Evolutionary conservation across 2,888 invertebrate genomes (phyloP).

Genomic region (Bimastos eiseni): DNA sequence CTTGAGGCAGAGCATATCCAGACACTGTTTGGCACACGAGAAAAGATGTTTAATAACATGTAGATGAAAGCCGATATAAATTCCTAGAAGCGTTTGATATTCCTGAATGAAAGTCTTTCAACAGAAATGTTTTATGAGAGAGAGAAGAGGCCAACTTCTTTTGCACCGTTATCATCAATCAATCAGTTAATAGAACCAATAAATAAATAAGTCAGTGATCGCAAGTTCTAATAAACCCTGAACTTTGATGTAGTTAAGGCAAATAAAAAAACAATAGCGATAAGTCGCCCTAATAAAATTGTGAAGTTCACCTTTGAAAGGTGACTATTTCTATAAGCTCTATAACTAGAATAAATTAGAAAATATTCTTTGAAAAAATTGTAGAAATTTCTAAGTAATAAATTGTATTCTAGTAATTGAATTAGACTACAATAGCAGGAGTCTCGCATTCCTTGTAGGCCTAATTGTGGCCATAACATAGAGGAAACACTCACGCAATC

Average conservation of each 20-base stretch:
- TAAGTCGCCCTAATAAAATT: neutral
- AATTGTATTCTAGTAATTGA: neutral
- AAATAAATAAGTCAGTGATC: too few species aligned
- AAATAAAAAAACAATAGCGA: neutral
- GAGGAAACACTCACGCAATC: too few species aligned
- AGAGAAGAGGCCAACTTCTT: neutral
- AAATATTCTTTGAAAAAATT: neutral
- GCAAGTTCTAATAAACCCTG: too few species aligned
- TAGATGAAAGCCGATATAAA: neutral
- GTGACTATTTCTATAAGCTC: neutral
- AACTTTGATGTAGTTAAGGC: too few species aligned
- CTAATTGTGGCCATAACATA: neutral
- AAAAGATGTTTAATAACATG: neutral
- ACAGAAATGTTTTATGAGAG: neutral
- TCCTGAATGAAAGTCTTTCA: slow-evolving; percentile 2
- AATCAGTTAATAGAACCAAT: neutral
- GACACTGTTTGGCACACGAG: neutral
- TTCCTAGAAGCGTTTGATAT: neutral
- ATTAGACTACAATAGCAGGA: neutral
- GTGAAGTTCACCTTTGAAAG: neutral
- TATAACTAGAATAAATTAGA: neutral
- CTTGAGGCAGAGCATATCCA: neutral
- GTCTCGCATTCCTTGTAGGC: neutral
- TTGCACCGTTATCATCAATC: neutral
- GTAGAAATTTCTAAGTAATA: neutral